Evolutionary conservation across 2,888 invertebrate genomes (phyloP).

Genomic region (Noctua pronuba): DNA sequence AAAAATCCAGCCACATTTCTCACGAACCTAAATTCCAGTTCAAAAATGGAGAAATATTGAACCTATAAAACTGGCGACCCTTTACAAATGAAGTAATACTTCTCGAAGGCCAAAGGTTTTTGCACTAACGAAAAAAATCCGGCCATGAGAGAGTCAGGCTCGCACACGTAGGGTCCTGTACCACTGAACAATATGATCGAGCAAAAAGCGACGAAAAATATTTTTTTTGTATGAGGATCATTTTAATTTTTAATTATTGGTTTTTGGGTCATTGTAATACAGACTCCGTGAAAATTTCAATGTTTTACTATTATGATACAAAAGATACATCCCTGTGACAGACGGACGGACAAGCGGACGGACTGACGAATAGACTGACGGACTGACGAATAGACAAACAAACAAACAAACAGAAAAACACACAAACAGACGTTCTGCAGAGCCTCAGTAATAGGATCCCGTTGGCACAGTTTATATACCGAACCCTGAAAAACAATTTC

Average conservation of each 20-base stretch:
- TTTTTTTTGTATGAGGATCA: background rate
- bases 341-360: background rate
- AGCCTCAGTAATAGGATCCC: background rate
- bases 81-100: constrained; percentile 46
- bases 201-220: background rate
- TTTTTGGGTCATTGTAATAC: background rate
- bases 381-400: too few species aligned
- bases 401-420: too few species aligned
- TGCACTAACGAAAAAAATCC: constrained; percentile 13
- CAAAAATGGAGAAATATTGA: constrained; percentile 30
- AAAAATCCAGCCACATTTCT: constrained; percentile 31
- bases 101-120: constrained; percentile 19
- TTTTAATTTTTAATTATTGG: background rate
- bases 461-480: background rate
- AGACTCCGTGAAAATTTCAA: background rate
- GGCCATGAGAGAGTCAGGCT: too few species aligned
- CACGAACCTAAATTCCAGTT: constrained; percentile 17
- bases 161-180: background rate
- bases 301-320: background rate
- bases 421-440: background rate
- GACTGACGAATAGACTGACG: background rate
- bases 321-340: background rate
- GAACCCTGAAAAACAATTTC: constrained; percentile 1
- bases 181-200: background rate
- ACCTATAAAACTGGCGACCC: constrained; percentile 36